Base-by-base conservation (phyloP, 2,113 vertebrate species). In the Haemorhous mexicanus region DNA sequence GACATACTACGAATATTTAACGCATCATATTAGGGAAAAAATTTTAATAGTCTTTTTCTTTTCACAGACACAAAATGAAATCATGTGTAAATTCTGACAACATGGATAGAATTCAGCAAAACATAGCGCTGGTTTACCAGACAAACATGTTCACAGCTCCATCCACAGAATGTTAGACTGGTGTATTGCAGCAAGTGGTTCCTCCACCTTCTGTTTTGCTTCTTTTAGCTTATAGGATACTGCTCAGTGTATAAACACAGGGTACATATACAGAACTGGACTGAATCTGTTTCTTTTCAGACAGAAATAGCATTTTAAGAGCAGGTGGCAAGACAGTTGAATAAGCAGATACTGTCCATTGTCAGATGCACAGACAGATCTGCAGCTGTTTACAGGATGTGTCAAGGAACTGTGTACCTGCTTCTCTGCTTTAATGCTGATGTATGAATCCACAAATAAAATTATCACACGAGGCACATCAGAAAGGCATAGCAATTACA, bases 401-500 rank as follows among this genome's bases (percentile, higher is more conserved):
- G 84, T 90, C 80, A 89, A 96, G 93, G 74, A 95, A 94, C 67
- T 89, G 58, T 85, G 35, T n/a, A 58, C 27, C 93, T 85, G 63
- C 83, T 97, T 53, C 68, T 43, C 75, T 81, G 62, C 77, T 96
- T 91, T 85, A 75, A 75, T 19, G 62, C 69, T 74, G 44, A 84
- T 68, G 58, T 62, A 44, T 2, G 13, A 24, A 87, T 35, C 18
- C 47, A 87, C 64, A 82, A 80, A 84, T 10, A 46, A 73, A 92
- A 87, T 53, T 64, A 82, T 44, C 74, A 75, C 33, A 63, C 1
- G 0, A 44, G 64, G 8, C 28, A 70, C 2, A 5, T 61, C 19
- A 69, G 39, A 85, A 85, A 61, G 32, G 33, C 43, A 78, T 0
- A 90, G 84, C 33, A 52, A 62, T 41, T 63, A 61, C 24, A 59